Evolutionary conservation across 2,888 invertebrate species (phyloP).

Genomic region (Dichetophora obliterata): DNA sequence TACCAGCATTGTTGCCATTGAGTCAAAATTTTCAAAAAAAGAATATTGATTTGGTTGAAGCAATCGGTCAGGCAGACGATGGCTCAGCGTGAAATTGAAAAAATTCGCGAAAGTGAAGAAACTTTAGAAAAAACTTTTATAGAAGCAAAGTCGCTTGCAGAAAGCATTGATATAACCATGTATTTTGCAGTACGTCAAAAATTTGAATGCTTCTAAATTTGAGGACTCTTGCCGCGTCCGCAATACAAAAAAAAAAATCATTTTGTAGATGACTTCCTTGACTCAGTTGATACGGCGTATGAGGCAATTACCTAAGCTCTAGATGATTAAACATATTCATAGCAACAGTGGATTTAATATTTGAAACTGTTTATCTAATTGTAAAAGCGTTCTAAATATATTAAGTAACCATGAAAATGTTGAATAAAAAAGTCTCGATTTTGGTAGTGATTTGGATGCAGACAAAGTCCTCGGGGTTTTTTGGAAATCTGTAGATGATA

Average conservation of each 20-base stretch:
- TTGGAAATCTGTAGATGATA: not conserved
- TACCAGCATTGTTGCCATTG: too few relatives aligned
- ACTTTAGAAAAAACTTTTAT: too few relatives aligned
- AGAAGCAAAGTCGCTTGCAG: too few relatives aligned
- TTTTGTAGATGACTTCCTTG: not conserved
- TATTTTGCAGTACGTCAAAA: slow-evolving; percentile 2
- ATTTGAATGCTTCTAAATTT: slow-evolving; percentile 5
- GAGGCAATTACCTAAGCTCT: slow-evolving; percentile 13
- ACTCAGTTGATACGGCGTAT: not conserved
- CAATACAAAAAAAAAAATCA: slow-evolving; percentile 7
- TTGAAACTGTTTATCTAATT: slow-evolving; percentile 32
- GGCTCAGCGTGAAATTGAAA: too few relatives aligned
- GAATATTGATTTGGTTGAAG: too few relatives aligned
- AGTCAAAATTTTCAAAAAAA: too few relatives aligned
- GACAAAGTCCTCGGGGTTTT: not conserved
- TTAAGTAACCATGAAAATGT: not conserved
- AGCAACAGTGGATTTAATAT: slow-evolving; percentile 40
- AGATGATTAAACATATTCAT: slow-evolving; percentile 34
- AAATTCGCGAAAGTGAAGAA: too few relatives aligned
- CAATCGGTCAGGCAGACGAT: too few relatives aligned
- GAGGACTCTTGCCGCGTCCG: not conserved
- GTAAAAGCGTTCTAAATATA: not conserved
- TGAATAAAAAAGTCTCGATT: not conserved
- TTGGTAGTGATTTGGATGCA: too few relatives aligned
- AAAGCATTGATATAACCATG: too few relatives aligned